phyloP scores from a whole-genome alignment of 2,113 vertebrate genomes.

The Heliornis fulica region DNA sequence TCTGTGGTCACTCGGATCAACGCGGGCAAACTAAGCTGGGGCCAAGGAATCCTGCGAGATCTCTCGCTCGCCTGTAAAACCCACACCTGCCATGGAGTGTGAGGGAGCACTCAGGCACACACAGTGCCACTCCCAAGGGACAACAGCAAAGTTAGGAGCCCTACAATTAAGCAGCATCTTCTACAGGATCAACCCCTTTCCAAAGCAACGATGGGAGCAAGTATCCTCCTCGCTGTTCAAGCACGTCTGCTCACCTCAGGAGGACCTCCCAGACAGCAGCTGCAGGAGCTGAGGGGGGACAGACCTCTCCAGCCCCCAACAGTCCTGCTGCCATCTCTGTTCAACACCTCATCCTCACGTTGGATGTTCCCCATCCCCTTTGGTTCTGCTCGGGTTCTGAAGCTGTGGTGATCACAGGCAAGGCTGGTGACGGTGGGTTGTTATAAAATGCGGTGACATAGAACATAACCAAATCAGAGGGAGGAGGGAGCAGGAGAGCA shows the following conservation, averaged over 20 bases:
- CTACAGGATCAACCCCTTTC: background rate
- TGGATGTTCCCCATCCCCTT: background rate
- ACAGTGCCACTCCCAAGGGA: background rate
- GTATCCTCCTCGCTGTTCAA: background rate
- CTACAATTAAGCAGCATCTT: background rate
- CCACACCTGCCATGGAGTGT: accelerated
- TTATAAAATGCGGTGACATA: background rate
- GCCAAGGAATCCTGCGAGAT: background rate
- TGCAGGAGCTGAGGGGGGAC: accelerated
- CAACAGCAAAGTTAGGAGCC: background rate
- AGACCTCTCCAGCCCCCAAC: background rate
- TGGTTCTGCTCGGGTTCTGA: background rate
- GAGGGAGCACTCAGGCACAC: background rate
- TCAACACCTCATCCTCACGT: accelerated
- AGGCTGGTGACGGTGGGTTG: background rate
- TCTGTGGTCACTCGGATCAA: background rate
- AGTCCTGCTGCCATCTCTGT: background rate
- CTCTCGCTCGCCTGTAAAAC: background rate
- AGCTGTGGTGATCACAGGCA: background rate
- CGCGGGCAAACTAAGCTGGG: background rate
- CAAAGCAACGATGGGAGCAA: background rate
- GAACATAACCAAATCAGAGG: background rate
- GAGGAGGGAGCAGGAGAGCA: background rate
- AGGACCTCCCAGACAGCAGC: background rate
- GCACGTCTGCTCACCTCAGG: background rate